Evolutionary conservation across 2,113 vertebrate genomes (phyloP), one percentile per base, ranked within the genome.

Genomic region (Platysteira castanea): DNA sequence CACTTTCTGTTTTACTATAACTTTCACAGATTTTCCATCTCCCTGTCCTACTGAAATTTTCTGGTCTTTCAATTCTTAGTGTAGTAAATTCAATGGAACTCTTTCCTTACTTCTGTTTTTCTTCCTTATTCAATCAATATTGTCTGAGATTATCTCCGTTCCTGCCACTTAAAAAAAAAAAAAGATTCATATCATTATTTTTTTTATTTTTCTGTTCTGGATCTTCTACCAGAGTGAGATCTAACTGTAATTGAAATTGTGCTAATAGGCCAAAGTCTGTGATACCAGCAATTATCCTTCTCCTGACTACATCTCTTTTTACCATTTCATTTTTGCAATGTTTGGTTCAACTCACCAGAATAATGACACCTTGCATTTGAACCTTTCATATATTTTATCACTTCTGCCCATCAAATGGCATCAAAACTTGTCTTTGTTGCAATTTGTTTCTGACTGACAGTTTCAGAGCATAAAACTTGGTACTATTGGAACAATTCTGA

Each of bases 101-200:
- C 8, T 39, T 75, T 31, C 22, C 10, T 49, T 60, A 79, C 41
- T 52, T 67, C 20, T 39, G 8, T 39, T 52, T 85, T 91, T n/a
- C 23, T 53, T 79, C 47, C 50, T 75, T 71, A 50, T 52, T 78
- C 37, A 60, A 15, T 79, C 27, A 70, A 39, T 64, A 44, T 64
- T 64, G 6, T 31, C 41, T 64, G 49, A 56, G 6, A 53, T 75
- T 47, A 44, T 52, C 30, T 56, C 7, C 9, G 7, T 52, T 49
- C n/a, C 5, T 65, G 9, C 8, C 27, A 20, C 5, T 18, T 14
- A 52, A 61, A 61, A 53, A 42, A 26, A 20, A 18, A 24, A 60
- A n/a, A 17, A 4, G 2, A 61, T 9, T 33, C 1, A 14, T 56
- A 42, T 41, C 0, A 0, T 4, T 69, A 20, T 15, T 80, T 60